Percentiles rank a stretch among this genome's conserved stretches.
These are phyloP conservation scores for Fissipunctia ypsillon DNA, from an alignment of 2,888 invertebrate species.

Conservation along the genomic window DNA sequence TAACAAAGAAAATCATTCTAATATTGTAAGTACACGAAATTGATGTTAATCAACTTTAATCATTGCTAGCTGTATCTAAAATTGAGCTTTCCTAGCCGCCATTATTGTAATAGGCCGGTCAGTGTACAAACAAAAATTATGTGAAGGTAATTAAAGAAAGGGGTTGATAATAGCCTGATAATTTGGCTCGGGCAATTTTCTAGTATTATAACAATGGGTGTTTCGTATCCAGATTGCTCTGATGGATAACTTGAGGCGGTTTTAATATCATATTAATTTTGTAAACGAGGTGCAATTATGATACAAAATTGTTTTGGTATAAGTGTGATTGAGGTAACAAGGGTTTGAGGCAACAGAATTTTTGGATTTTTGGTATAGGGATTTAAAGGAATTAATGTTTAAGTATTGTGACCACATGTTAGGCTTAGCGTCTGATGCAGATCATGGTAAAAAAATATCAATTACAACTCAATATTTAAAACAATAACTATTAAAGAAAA, in stretches of 20 bases:
- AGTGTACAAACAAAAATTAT: slow-evolving; percentile 87
- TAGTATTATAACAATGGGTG: slow-evolving; percentile 86
- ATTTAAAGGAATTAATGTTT: not conserved
- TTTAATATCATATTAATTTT: slow-evolving; percentile 71
- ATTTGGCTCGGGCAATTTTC: slow-evolving; percentile 87
- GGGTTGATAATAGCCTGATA: slow-evolving; percentile 88
- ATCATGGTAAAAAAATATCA: slow-evolving; percentile 3
- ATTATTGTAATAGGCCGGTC: slow-evolving; percentile 86
- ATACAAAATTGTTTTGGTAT: slow-evolving; percentile 47
- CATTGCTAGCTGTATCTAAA: slow-evolving; percentile 78
- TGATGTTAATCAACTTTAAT: slow-evolving; percentile 85
- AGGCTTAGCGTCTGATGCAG: not conserved
- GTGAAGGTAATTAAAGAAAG: slow-evolving; percentile 89
- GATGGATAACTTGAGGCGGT: slow-evolving; percentile 80
- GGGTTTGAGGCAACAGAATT: slow-evolving; percentile 2
- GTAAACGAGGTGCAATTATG: slow-evolving; percentile 63
- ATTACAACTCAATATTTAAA: not conserved
- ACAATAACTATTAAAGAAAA: not conserved
- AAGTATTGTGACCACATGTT: not conserved
- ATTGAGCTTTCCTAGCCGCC: slow-evolving; percentile 80
- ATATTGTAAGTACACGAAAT: slow-evolving; percentile 82
- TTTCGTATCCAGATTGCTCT: slow-evolving; percentile 78
- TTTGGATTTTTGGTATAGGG: not conserved
- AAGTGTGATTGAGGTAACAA: slow-evolving; percentile 50
- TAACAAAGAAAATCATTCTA: slow-evolving; percentile 81